These are phyloP conservation scores for Perizoma flavofasciatum DNA, from an alignment of 2,888 invertebrate genomes.

Conservation along the genomic window DNA sequence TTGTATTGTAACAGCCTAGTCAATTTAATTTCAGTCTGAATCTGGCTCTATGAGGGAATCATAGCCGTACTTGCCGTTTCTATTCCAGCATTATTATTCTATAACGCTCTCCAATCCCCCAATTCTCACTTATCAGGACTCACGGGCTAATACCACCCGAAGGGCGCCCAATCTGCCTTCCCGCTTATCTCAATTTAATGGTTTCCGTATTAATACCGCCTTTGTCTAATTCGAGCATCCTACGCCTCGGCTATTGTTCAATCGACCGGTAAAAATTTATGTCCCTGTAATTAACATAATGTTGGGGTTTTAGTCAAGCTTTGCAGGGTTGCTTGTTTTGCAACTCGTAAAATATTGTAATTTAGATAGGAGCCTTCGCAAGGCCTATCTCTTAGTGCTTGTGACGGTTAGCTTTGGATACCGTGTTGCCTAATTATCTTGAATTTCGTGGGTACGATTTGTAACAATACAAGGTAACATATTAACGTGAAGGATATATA, in stretches of 20 bases:
- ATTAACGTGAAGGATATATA: no score
- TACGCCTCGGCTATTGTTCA: constrained; percentile 67
- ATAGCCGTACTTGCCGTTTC: constrained; percentile 28
- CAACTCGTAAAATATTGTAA: constrained; percentile 33
- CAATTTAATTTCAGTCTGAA: not conserved
- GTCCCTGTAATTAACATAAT: constrained; percentile 40
- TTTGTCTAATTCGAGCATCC: constrained; percentile 80
- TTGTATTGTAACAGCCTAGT: not conserved
- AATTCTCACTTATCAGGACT: constrained; percentile 79
- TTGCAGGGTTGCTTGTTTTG: constrained; percentile 29
- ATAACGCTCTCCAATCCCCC: constrained; percentile 64
- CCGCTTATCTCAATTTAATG: constrained; percentile 81
- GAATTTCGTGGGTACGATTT: no score
- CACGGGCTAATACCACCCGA: constrained; percentile 78
- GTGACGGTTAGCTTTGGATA: constrained; percentile 18
- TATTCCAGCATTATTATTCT: constrained; percentile 51
- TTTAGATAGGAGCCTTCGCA: constrained; percentile 27
- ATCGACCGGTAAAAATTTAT: constrained; percentile 77
- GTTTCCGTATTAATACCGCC: constrained; percentile 81
- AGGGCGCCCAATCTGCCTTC: constrained; percentile 80
- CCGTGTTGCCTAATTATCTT: constrained; percentile 6
- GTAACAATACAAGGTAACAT: no score
- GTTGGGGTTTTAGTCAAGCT: constrained; percentile 34
- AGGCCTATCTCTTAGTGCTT: constrained; percentile 29
- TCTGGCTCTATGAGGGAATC: no score